phyloP scores from a whole-genome alignment of 2,888 invertebrate genomes.

The Aleiodes alternator region DNA sequence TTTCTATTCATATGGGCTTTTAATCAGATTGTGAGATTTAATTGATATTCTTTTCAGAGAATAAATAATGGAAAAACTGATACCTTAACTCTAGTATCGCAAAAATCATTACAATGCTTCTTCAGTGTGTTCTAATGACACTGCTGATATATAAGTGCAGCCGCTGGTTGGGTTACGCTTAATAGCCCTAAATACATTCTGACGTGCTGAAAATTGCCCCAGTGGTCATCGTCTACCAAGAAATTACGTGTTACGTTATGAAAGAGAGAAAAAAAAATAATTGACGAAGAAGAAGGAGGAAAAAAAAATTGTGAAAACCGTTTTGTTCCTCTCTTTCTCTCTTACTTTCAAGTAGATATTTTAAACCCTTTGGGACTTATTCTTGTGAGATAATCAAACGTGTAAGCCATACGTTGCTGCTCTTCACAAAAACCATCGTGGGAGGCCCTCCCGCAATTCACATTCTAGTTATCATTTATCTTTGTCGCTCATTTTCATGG shows the following conservation, averaged over 20 bases:
- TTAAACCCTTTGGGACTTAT: constrained; percentile 17
- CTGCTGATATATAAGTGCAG: constrained; percentile 23
- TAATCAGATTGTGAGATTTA: too few species aligned
- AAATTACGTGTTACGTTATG: constrained; percentile 7
- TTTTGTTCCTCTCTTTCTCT: neutral
- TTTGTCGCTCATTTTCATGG: constrained; percentile 15
- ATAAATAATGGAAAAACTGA: too few species aligned
- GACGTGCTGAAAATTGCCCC: constrained; percentile 50
- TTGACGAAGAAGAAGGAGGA: constrained; percentile 3
- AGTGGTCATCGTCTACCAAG: constrained; percentile 29
- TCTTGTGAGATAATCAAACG: constrained; percentile 51
- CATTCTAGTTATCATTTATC: constrained; percentile 33
- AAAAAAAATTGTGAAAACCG: constrained; percentile 15
- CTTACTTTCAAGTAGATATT: neutral
- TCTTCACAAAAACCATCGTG: constrained; percentile 47
- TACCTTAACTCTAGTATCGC: too few species aligned
- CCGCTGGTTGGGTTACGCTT: constrained; percentile 41
- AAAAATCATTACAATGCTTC: too few species aligned
- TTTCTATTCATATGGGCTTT: too few species aligned
- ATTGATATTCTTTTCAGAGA: too few species aligned
- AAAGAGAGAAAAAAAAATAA: constrained; percentile 5
- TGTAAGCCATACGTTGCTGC: constrained; percentile 54
- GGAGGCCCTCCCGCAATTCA: constrained; percentile 50
- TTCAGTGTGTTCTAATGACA: constrained; percentile 36
- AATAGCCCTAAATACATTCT: constrained; percentile 52